These are phyloP conservation scores for Criorhina ranunculi DNA, from an alignment of 2,888 invertebrate genomes.

Conservation along the genomic window DNA sequence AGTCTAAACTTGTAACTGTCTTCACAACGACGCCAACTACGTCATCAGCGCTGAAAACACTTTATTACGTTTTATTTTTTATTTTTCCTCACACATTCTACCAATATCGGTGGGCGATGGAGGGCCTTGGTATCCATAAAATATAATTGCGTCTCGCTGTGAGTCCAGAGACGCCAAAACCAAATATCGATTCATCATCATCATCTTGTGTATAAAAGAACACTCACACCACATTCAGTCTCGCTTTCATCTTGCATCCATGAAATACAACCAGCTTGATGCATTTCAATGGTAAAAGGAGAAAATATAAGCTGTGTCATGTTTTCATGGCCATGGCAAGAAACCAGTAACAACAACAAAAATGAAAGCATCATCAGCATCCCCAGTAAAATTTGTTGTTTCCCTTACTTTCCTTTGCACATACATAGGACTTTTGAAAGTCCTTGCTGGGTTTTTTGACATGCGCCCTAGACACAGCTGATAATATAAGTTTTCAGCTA, in stretches of 20 bases:
- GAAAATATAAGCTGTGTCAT: constrained; percentile 53
- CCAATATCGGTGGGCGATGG: background rate
- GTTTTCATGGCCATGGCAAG: constrained; percentile 64
- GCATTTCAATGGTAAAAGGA: constrained; percentile 39
- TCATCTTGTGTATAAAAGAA: constrained; percentile 22
- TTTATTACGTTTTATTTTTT: constrained; percentile 36
- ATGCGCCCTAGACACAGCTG: constrained; percentile 39
- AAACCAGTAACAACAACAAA: constrained; percentile 19
- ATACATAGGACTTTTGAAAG: constrained; percentile 36
- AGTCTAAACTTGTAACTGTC: background rate
- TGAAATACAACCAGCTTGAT: constrained; percentile 19
- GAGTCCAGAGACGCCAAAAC: constrained; percentile 40
- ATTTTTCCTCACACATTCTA: background rate
- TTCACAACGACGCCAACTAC: constrained; percentile 7
- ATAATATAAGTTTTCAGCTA: constrained; percentile 11
- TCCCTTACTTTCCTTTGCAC: constrained; percentile 4
- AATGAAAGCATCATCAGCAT: constrained; percentile 19
- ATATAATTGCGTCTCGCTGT: constrained; percentile 38
- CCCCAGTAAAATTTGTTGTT: background rate
- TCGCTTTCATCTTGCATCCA: constrained; percentile 38
- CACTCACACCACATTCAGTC: constrained; percentile 10
- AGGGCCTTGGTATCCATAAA: constrained; percentile 15
- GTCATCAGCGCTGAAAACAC: constrained; percentile 9
- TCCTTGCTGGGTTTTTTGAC: constrained; percentile 49
- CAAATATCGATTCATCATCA: constrained; percentile 66